Conservation (phyloP, 2,113 vertebrate species). For the Python bivittatus region DNA sequence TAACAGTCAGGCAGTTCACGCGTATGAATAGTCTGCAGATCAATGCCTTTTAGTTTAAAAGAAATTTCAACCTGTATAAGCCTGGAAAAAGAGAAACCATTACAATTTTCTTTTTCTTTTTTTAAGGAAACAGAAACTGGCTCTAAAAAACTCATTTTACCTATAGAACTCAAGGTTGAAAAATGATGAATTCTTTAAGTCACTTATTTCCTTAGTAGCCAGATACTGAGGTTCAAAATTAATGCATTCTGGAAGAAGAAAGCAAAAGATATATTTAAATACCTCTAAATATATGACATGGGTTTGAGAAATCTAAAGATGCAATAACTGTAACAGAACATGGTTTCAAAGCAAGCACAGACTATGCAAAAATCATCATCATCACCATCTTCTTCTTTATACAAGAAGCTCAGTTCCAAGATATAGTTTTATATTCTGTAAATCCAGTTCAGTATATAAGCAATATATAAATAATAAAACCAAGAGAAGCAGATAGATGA, state of each 20-base stretch:
- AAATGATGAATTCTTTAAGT: slow-evolving; percentile 85
- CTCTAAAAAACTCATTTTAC: slow-evolving; percentile 65
- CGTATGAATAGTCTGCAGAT: slow-evolving; percentile 87
- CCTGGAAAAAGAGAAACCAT: slow-evolving; percentile 68
- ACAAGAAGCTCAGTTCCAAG: background rate
- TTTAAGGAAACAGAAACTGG: background rate
- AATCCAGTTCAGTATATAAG: background rate
- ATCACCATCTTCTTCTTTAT: background rate
- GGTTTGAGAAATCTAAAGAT: background rate
- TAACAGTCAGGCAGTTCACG: slow-evolving; percentile 93
- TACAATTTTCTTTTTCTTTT: background rate
- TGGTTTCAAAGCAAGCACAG: background rate
- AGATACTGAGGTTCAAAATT: slow-evolving; percentile 73
- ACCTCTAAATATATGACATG: background rate
- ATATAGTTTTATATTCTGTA: background rate
- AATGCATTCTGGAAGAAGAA: slow-evolving; percentile 78
- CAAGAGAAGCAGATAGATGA: background rate
- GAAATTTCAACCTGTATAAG: slow-evolving; percentile 86
- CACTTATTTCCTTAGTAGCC: slow-evolving; percentile 40
- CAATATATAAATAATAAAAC: background rate
- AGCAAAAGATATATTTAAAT: background rate
- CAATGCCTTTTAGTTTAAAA: slow-evolving; percentile 90
- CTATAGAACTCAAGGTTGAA: slow-evolving; percentile 92
- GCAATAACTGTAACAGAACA: background rate
- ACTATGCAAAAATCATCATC: background rate